Conservation (phyloP, 2,888 invertebrate species). For the Platycheirus rosarum region DNA sequence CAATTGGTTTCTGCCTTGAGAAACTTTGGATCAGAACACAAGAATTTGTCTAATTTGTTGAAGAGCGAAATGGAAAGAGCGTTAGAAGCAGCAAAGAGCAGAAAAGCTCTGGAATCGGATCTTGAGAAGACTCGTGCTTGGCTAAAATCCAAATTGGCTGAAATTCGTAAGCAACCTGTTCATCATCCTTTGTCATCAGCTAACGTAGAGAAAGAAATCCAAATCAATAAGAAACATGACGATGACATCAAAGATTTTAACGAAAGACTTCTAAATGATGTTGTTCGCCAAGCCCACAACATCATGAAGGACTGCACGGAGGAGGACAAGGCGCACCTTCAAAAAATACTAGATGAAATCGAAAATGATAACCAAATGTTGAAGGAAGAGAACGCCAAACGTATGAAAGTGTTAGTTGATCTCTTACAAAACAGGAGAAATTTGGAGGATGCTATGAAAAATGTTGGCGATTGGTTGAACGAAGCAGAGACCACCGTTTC, state of each 20-base stretch:
- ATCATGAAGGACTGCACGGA: slow-evolving; percentile 92
- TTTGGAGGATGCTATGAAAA: slow-evolving; percentile 91
- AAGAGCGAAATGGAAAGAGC: slow-evolving; percentile 89
- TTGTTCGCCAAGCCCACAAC: slow-evolving; percentile 89
- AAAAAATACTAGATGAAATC: slow-evolving; percentile 87
- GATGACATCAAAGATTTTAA: slow-evolving; percentile 90
- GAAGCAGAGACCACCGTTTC: slow-evolving; percentile 94
- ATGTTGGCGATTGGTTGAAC: slow-evolving; percentile 93
- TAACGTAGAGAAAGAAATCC: slow-evolving; percentile 92
- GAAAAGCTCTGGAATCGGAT: slow-evolving; percentile 90
- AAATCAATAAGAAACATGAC: slow-evolving; percentile 89
- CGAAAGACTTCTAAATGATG: slow-evolving; percentile 88
- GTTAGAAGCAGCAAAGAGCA: slow-evolving; percentile 87
- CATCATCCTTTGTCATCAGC: slow-evolving; percentile 90
- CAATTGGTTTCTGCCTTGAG: slow-evolving; percentile 89
- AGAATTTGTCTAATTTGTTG: slow-evolving; percentile 87
- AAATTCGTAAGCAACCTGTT: slow-evolving; percentile 88
- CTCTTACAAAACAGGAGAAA: slow-evolving; percentile 90
- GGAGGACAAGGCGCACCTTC: slow-evolving; percentile 86
- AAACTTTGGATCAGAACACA: slow-evolving; percentile 89
- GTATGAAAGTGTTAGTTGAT: slow-evolving; percentile 88
- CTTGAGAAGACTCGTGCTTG: slow-evolving; percentile 91
- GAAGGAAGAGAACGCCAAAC: slow-evolving; percentile 88
- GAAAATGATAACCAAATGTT: slow-evolving; percentile 88
- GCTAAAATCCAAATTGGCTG: slow-evolving; percentile 90